phyloP scores from a whole-genome alignment of 1,140 invertebrate species.

The Diabrotica virgifera region DNA sequence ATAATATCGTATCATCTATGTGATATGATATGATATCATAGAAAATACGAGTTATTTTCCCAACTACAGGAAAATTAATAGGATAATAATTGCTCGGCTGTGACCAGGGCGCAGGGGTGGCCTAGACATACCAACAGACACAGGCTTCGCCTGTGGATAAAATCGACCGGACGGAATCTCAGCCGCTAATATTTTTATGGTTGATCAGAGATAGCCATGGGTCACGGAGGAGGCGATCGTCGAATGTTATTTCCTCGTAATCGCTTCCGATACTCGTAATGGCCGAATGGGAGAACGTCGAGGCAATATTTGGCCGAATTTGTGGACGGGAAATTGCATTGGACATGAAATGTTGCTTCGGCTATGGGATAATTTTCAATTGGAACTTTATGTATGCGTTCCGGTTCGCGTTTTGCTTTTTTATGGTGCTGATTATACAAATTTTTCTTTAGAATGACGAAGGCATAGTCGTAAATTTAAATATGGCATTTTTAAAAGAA shows the following conservation, averaged over 20 bases:
- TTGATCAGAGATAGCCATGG: slow-evolving; percentile 48
- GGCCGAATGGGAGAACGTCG: not conserved
- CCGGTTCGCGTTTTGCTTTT: not conserved
- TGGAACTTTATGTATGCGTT: not conserved
- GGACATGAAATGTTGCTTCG: not conserved
- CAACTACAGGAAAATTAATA: too few species aligned
- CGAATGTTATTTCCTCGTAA: slow-evolving; percentile 38
- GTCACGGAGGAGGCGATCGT: slow-evolving; percentile 33
- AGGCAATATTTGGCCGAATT: slow-evolving; percentile 6
- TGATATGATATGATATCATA: too few species aligned
- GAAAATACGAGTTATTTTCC: too few species aligned
- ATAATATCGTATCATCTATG: too few species aligned
- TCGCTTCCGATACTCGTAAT: slow-evolving; percentile 40
- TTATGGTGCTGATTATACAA: not conserved
- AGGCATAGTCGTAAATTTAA: not conserved
- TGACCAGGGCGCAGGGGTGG: too few species aligned
- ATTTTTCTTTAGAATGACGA: not conserved
- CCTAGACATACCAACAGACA: too few species aligned
- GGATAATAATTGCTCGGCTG: too few species aligned
- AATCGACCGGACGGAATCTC: slow-evolving; percentile 38
- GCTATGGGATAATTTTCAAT: slow-evolving; percentile 7
- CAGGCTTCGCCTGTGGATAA: too few species aligned
- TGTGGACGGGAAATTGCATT: slow-evolving; percentile 5
- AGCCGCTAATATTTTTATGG: slow-evolving; percentile 50
- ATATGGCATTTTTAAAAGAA: not conserved